phyloP scores from a whole-genome alignment of 2,797 vertebrate species.

The Podargus strigoides region DNA sequence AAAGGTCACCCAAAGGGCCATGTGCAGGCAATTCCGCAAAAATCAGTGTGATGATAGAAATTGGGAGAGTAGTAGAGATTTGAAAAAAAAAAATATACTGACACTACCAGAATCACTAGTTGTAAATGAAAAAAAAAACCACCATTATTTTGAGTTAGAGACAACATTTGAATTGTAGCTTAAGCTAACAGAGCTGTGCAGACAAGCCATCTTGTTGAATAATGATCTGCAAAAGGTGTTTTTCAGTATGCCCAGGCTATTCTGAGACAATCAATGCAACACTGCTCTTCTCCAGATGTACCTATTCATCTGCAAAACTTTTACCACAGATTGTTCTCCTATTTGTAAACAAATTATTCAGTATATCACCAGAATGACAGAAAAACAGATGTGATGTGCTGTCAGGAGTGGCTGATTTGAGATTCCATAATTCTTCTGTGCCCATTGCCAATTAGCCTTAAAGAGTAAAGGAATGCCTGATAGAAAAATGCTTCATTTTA shows the following conservation, averaged over 20 bases:
- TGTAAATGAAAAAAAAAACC: not conserved
- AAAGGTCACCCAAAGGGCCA: not conserved
- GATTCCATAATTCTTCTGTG: not conserved
- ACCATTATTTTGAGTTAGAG: not conserved
- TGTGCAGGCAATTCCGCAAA: not conserved
- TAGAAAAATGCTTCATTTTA: not conserved
- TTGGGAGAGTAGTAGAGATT: no score
- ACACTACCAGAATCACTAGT: not conserved
- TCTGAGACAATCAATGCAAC: not conserved
- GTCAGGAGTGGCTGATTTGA: slow-evolving; percentile 14
- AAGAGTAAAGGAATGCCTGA: slow-evolving; percentile 1
- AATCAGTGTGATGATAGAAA: not conserved
- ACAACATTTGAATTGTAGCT: not conserved
- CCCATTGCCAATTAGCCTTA: not conserved
- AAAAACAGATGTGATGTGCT: slow-evolving; percentile 32
- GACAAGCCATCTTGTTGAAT: not conserved
- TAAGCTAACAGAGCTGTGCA: not conserved
- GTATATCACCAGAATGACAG: not conserved
- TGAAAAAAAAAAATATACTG: not conserved
- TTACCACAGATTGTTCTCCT: slow-evolving; percentile 36
- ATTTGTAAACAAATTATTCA: slow-evolving; percentile 57
- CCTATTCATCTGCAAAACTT: slow-evolving; percentile 47
- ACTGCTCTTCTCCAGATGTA: slow-evolving; percentile 22
- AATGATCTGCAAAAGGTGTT: not conserved
- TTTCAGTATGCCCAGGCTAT: not conserved